These are phyloP conservation scores for Heliconius charithonia DNA, from an alignment of 2,888 invertebrate species.

Conservation along the genomic window DNA sequence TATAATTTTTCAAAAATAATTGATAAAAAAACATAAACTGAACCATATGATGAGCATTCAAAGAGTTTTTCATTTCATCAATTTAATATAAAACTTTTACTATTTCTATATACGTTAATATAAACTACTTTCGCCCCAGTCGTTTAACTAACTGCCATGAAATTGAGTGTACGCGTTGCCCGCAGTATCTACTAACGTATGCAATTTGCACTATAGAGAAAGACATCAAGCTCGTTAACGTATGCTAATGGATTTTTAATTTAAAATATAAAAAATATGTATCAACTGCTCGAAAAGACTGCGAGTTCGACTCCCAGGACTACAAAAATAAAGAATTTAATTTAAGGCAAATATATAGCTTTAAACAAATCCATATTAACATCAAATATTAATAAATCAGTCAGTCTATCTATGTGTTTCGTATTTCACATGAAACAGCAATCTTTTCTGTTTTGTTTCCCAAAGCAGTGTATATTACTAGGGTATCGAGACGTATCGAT, in stretches of 20 bases:
- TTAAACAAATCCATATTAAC: not conserved
- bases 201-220: slow-evolving; percentile 2
- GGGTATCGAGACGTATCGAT: slow-evolving; percentile 33
- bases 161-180: slow-evolving; percentile 3
- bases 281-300: not conserved
- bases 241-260: not conserved
- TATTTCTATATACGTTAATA: slow-evolving; percentile 2
- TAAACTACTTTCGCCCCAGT: slow-evolving; percentile 17
- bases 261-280: not conserved
- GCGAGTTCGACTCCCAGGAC: not conserved
- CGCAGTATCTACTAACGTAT: not conserved
- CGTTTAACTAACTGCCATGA: slow-evolving; percentile 25
- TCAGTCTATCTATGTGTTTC: not conserved
- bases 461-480: slow-evolving; percentile 18
- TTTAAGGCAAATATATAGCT: no score
- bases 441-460: slow-evolving; percentile 6
- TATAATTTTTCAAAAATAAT: not conserved
- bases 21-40: not conserved
- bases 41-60: not conserved
- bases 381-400: not conserved
- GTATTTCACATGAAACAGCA: not conserved
- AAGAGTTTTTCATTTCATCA: not conserved
- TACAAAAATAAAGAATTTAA: no score
- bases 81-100: slow-evolving; percentile 2
- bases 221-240: slow-evolving; percentile 11